These are phyloP conservation scores for Hipposideros armiger DNA, from an alignment of 2,113 vertebrate genomes.

Conservation along the genomic window DNA sequence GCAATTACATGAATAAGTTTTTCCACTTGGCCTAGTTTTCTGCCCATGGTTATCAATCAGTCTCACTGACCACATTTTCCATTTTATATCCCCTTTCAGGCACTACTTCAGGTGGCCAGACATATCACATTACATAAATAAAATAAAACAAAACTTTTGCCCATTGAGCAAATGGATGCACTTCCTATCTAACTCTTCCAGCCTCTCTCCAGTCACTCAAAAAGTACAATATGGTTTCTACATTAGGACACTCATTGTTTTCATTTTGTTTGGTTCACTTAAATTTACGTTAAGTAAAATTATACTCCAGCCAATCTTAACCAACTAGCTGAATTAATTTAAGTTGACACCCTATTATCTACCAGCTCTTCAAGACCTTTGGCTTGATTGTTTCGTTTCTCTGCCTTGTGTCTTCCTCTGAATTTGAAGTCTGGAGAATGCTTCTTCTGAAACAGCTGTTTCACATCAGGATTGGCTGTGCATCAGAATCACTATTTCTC, in stretches of 20 bases:
- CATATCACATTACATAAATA: conserved; percentile 39
- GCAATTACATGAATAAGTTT: conserved; percentile 77
- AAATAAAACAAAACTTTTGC: conserved; percentile 52
- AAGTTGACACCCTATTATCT: neutral
- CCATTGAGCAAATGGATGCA: conserved; percentile 5
- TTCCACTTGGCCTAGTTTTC: conserved; percentile 81
- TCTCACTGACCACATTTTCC: conserved; percentile 68
- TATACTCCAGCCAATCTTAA: neutral
- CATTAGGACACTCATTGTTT: neutral
- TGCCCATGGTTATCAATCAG: conserved; percentile 76
- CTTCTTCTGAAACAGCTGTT: neutral
- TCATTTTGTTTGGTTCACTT: neutral
- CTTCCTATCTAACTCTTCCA: neutral
- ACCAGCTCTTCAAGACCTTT: neutral
- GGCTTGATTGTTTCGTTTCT: neutral
- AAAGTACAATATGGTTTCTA: neutral
- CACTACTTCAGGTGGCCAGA: conserved; percentile 66
- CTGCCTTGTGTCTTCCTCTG: neutral
- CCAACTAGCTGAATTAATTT: neutral
- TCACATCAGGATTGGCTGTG: neutral
- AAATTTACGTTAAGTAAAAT: conserved; percentile 4
- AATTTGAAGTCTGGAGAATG: neutral
- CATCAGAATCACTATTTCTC: neutral
- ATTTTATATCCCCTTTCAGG: conserved; percentile 64
- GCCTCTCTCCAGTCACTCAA: conserved; percentile 32